Evolutionary conservation across 2,797 vertebrate species (phyloP), one percentile per base, ranked within the genome.

Genomic region (Micropoecilia bifurca): DNA sequence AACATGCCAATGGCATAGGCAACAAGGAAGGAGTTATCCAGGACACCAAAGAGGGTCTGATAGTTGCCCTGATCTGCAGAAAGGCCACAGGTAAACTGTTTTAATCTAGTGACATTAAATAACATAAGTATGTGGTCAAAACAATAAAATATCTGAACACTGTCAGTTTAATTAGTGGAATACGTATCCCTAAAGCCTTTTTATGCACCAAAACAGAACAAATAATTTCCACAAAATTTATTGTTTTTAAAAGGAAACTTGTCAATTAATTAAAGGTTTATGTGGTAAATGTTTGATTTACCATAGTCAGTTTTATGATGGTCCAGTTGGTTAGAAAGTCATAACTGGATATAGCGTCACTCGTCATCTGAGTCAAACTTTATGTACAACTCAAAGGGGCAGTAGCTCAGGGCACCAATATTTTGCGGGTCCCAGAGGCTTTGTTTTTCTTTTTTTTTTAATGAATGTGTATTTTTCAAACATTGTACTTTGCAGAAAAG

Each of bases 1-100:
- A 99, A 99, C 99, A 99, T 99, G 90, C 98, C 98, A 0, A 99
- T 94, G 83, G 99, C 98, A 0, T 99, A 99, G 68, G 99, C 96
- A 78, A 99, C 96, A 22, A 99, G 95, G 92, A 99, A 99, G 84
- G 96, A 98, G 0, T 99, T 98, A 83, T 99, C 98, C 96, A 99
- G 78, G 0, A 95, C 95, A 12, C 97, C 98, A 47, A 98, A 97
- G 36, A 99, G 92, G 1, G 96, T 96, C 83, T 97, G 96, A 78
- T 99, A 99, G 95, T 99, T 98, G 75, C 95, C 91, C 82, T 96
- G 92, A 88, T 99, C 99, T 99, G 77, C 55, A 94, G 82, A 83
- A 0, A 91, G 13, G 1, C 89, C n/a, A 84, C 45, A 85, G 9
- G 73, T 3, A 0, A 61, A 83, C 78, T n/a, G 48, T 12, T 50